Evolutionary conservation across 2,113 vertebrate species (phyloP).

Genomic region (Oenanthe melanoleuca): DNA sequence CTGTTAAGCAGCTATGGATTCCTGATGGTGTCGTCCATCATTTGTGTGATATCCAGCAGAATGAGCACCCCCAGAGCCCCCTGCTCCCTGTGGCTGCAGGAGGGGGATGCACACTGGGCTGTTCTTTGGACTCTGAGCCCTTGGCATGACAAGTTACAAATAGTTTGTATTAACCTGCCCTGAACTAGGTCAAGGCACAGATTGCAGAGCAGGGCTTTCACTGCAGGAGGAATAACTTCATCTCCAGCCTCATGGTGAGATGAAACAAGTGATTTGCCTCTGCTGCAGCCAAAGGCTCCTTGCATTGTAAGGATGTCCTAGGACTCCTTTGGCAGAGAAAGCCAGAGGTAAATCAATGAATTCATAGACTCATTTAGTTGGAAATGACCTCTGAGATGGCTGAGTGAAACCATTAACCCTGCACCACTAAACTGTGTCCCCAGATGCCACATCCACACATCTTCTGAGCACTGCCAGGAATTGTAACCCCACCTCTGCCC

Average conservation of each 20-base stretch:
- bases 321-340: not conserved
- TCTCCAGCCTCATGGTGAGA: not conserved
- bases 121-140: not conserved
- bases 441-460: not conserved
- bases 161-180: constrained; percentile 10
- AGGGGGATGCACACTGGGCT: not conserved
- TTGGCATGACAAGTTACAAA: not conserved
- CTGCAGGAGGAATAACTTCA: not conserved
- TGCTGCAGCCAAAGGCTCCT: not conserved
- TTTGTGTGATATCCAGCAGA: not conserved
- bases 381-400: not conserved
- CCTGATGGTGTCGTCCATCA: not conserved
- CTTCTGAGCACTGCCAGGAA: not conserved
- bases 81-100: not conserved
- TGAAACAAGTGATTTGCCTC: not conserved
- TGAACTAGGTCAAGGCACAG: not conserved
- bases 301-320: not conserved
- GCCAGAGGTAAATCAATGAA: not conserved
- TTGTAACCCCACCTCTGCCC: not conserved
- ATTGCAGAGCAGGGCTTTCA: not conserved
- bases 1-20: not conserved
- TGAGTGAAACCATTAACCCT: not conserved
- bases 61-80: not conserved
- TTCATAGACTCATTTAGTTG: not conserved
- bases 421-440: accelerated